Base-by-base conservation (phyloP, 1,140 invertebrate genomes). In the Nylanderia fulva region DNA sequence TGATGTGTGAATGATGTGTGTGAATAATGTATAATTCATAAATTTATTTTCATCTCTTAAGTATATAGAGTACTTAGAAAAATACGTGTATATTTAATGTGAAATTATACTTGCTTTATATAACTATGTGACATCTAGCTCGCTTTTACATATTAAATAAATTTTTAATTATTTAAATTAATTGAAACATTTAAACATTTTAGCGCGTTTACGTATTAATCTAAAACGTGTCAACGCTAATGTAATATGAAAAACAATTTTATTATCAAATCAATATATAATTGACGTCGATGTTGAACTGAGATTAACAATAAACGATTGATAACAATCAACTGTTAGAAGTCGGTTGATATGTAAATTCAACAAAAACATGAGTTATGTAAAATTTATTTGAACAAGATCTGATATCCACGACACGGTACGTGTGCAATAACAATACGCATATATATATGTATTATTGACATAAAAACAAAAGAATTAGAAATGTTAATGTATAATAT, bases 261-360 rank as follows among this genome's bases (percentile, higher is more conserved):
- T 13, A 24, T 27, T 80, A 18, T 24, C 18, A 56, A 80, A 80
- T 56, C 4, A 15, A 39, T 71, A 6, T n/a, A 56, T 69, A 2
- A 75, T 75, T 76, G 72, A n/a, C 4, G 15, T 18, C 2, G 15
- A 56, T 42, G 8, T 71, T 2, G 18, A 72, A 56, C 9, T 15
- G 9, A 82, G 27, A 82, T 72, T 54, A 74, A 72, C 9, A 58
- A 56, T 42, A 42, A 82, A 72, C 2, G 11, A 11, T 42, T 29
- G 36, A 61, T 75, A 61, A 63, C 18, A 75, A 76, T 76, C 74
- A 29, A 45, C 2, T 42, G 15, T 42, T 42, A 33, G 60, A 36
- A 0, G 6, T 7, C 21, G 2, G 27, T 68, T 52, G n/a, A 24
- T 11, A 18, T 24, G 7, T 52, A 52, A 11, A 52, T 66, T 77